Evolutionary conservation across 1,140 invertebrate species (phyloP), one percentile per base, ranked within the genome.

Genomic region (Aricia agestis): DNA sequence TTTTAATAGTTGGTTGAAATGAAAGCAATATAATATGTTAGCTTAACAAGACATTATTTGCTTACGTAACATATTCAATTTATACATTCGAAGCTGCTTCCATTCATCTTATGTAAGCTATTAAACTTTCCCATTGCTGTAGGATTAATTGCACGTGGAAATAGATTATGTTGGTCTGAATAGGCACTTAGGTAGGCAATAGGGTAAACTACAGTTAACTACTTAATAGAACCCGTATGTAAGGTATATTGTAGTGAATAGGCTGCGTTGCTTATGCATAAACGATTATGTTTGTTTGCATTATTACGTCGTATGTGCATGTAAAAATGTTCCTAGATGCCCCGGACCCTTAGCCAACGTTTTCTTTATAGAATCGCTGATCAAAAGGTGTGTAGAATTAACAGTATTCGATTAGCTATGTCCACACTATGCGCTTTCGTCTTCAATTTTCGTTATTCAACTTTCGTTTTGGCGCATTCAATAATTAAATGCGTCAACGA

Each of bases 31-130:
- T 52, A 52, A 52, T 52, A 52, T 52, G 10, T 52, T 13, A 4
- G 4, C 11, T 13, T 52, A 9, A 11, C 45, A 52, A 36, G 10
- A 52, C n/a, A n/a, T n/a, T n/a, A n/a, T n/a, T n/a, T 52, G 13
- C 45, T 15, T 52, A 52, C 45, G 10, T 13, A 52, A 52, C 11
- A 52, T 52, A 15, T 52, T 52, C 7, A 52, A 52, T 52, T 36
- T 52, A 52, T 52, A 52, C 45, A 52, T 52, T 15, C 45, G 58
- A 59, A 59, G 58, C 58, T 10, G 58, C n/a, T 59, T 59, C 58
- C 58, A 19, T 59, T 59, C 58, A 59, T 59, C 58, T 59, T 59
- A 19, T 59, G 58, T 59, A 59, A 59, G 58, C 58, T 59, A 59
- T 59, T 59, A 59, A 59, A 59, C 58, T 59, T 59, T 18, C 58